Percentiles rank a stretch among this genome's conserved stretches.
phyloP scores from a whole-genome alignment of 2,113 vertebrate species.

The Ramphastos sulfuratus region DNA sequence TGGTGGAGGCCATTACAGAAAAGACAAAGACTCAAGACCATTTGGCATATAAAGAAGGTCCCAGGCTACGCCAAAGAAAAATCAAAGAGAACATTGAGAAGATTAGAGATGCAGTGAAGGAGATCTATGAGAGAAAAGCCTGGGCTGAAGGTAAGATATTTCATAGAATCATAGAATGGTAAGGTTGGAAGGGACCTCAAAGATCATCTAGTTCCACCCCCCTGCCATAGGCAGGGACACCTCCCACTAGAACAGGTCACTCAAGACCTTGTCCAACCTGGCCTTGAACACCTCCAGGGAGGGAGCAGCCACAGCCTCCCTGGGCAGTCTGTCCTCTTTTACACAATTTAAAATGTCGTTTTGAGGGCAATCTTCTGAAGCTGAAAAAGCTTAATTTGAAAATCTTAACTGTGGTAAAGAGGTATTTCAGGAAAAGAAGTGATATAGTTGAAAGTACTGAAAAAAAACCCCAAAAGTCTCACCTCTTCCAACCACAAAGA shows the following conservation, averaged over 20 bases:
- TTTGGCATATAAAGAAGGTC: slow-evolving; percentile 70
- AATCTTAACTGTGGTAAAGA: neutral
- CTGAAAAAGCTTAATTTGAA: neutral
- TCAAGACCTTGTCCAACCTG: too few relatives aligned
- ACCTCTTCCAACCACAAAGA: neutral
- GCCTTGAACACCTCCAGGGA: too few relatives aligned
- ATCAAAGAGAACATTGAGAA: slow-evolving; percentile 74
- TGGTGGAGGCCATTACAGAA: slow-evolving; percentile 64
- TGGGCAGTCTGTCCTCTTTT: neutral
- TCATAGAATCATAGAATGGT: too few relatives aligned
- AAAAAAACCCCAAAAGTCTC: neutral
- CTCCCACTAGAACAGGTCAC: too few relatives aligned
- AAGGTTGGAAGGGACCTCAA: too few relatives aligned
- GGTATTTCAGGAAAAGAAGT: neutral
- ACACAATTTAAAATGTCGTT: neutral
- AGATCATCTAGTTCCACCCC: too few relatives aligned
- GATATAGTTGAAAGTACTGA: neutral
- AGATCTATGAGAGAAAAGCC: slow-evolving; percentile 75
- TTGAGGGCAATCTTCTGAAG: neutral
- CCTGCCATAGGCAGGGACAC: too few relatives aligned
- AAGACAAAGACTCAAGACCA: neutral
- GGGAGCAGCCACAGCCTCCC: too few relatives aligned
- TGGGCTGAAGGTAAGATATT: slow-evolving; percentile 75
- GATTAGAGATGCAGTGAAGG: slow-evolving; percentile 64
- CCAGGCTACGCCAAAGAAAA: slow-evolving; percentile 69